Evolutionary conservation across 2,797 vertebrate species (phyloP).

Genomic region (Decapterus maruadsi): DNA sequence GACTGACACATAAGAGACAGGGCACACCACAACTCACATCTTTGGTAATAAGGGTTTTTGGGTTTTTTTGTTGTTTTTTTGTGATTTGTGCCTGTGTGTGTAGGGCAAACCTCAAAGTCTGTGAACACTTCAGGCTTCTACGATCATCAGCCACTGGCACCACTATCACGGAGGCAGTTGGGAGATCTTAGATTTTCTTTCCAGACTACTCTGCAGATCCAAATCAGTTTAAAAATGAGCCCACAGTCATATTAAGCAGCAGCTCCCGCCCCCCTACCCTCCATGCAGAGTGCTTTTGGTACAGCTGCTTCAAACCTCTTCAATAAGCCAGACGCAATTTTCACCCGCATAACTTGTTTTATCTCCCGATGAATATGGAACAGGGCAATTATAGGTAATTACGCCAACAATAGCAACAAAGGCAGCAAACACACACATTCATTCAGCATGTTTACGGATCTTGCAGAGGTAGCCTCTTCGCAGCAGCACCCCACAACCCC

Average conservation of each 20-base stretch:
- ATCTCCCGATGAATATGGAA: constrained; percentile 88
- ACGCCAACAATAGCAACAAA: constrained; percentile 87
- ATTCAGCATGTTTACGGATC: constrained; percentile 64
- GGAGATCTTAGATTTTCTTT: constrained; percentile 16
- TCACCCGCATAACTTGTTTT: constrained; percentile 83
- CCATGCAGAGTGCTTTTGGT: constrained; percentile 48
- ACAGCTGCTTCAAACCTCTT: constrained; percentile 80
- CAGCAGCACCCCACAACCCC: constrained; percentile 35
- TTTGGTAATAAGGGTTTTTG: too few species aligned
- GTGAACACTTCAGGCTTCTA: neutral
- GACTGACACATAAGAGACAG: too few species aligned
- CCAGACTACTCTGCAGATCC: constrained; percentile 29
- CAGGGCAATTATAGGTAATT: constrained; percentile 89
- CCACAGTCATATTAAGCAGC: constrained; percentile 15
- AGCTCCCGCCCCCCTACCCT: neutral
- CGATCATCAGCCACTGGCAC: neutral
- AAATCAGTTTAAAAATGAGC: constrained; percentile 29
- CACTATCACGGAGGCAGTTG: neutral
- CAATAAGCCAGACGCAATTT: constrained; percentile 77
- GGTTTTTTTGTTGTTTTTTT: too few species aligned
- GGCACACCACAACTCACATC: too few species aligned
- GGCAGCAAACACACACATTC: constrained; percentile 74
- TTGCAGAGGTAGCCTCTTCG: constrained; percentile 58
- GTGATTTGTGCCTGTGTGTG: neutral
- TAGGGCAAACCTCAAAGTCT: neutral